A percentile compares a stretch with the other conserved stretches of the same genome.
phyloP scores from a whole-genome alignment of 2,113 vertebrate species.

The Pterophyllum scalare region DNA sequence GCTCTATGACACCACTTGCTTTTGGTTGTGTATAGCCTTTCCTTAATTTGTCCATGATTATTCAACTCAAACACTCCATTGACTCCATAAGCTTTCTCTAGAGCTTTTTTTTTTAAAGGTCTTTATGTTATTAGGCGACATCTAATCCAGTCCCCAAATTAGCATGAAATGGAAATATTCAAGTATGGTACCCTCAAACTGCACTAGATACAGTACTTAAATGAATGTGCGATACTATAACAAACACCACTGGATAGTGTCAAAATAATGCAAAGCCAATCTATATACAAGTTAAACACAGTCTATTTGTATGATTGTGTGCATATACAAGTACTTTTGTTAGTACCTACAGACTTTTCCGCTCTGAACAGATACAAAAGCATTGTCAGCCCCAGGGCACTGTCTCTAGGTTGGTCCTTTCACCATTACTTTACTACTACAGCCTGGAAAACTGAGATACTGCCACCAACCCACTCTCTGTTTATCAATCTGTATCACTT shows the following conservation, averaged over 20 bases:
- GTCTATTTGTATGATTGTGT: fast-evolving
- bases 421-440: background rate
- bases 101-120: background rate
- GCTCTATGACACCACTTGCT: no score
- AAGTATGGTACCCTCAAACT: background rate
- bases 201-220: background rate
- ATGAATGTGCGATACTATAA: background rate
- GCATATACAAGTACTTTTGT: background rate
- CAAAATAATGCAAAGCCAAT: background rate
- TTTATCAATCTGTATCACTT: background rate
- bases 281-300: background rate
- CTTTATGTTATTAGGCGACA: background rate
- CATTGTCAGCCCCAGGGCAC: background rate
- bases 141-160: background rate
- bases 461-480: background rate
- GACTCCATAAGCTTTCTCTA: background rate
- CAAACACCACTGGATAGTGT: fast-evolving
- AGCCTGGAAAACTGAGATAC: background rate
- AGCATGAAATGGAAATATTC: background rate
- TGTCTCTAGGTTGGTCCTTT: background rate
- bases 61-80: background rate
- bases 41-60: background rate
- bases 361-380: background rate
- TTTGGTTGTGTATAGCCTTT: background rate
- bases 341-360: background rate